Evolutionary conservation across 2,888 invertebrate species (phyloP).

Genomic region (Oxystoma pomonae): DNA sequence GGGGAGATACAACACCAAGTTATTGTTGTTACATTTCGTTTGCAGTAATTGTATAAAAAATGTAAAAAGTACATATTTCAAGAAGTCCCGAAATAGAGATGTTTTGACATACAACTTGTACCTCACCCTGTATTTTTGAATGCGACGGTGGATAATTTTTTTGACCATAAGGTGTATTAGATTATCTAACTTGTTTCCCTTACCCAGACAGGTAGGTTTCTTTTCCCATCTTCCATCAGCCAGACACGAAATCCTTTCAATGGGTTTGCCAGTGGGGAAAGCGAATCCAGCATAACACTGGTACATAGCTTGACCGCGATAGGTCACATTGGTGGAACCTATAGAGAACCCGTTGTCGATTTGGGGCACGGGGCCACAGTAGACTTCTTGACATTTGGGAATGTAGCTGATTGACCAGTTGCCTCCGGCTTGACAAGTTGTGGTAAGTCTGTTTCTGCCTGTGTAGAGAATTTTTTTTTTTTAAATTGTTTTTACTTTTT

Average conservation of each 20-base stretch:
- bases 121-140: no score
- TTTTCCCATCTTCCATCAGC: slow-evolving; percentile 91
- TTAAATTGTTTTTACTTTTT: no score
- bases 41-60: no score
- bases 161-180: no score
- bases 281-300: slow-evolving; percentile 96
- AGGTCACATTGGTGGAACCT: slow-evolving; percentile 93
- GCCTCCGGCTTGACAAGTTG: slow-evolving; percentile 84
- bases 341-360: slow-evolving; percentile 97
- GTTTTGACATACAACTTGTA: no score
- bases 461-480: no score
- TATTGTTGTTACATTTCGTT: no score
- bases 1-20: no score
- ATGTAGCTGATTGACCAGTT: slow-evolving; percentile 91
- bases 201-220: slow-evolving; percentile 84
- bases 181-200: slow-evolving; percentile 31
- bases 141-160: no score
- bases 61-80: no score
- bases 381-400: slow-evolving; percentile 92
- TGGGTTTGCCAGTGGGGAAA: slow-evolving; percentile 82
- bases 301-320: slow-evolving; percentile 88
- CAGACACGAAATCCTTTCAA: slow-evolving; percentile 84
- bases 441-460: slow-evolving; percentile 77
- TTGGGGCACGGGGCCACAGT: slow-evolving; percentile 96
- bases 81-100: no score